These are phyloP conservation scores for Odontamblyopus rebecca DNA, from an alignment of 2,797 vertebrate genomes.

Conservation along the genomic window DNA sequence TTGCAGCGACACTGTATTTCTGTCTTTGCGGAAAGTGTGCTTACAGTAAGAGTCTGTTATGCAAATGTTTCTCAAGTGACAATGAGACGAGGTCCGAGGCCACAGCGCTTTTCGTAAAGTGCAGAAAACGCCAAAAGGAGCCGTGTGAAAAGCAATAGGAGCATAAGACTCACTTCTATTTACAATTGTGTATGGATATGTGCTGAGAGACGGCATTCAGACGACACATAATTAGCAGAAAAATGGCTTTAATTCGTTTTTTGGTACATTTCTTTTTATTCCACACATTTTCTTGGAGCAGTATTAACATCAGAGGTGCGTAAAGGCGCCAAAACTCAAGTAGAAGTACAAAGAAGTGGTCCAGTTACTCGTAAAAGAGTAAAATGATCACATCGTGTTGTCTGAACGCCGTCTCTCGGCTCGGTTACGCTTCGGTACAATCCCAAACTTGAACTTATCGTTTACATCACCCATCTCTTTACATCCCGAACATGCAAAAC, in stretches of 20 bases:
- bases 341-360: too few species aligned
- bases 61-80: slow-evolving; percentile 24
- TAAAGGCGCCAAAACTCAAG: too few species aligned
- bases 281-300: too few species aligned
- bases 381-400: neutral
- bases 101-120: neutral
- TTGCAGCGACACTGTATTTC: neutral
- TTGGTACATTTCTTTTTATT: neutral
- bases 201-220: slow-evolving; percentile 36
- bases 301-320: too few species aligned
- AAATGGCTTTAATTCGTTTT: neutral
- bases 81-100: slow-evolving; percentile 8
- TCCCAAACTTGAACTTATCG: slow-evolving; percentile 36
- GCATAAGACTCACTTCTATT: neutral
- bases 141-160: slow-evolving; percentile 39
- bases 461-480: slow-evolving; percentile 35
- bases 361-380: too few species aligned
- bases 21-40: slow-evolving; percentile 7
- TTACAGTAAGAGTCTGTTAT: slow-evolving; percentile 38
- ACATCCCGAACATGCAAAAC: slow-evolving; percentile 3
- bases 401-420: slow-evolving; percentile 28
- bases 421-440: slow-evolving; percentile 14
- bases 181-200: neutral
- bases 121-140: neutral
- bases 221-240: neutral